Base-by-base conservation (phyloP, 2,888 invertebrate genomes). In the Drosophila macrothrix region DNA sequence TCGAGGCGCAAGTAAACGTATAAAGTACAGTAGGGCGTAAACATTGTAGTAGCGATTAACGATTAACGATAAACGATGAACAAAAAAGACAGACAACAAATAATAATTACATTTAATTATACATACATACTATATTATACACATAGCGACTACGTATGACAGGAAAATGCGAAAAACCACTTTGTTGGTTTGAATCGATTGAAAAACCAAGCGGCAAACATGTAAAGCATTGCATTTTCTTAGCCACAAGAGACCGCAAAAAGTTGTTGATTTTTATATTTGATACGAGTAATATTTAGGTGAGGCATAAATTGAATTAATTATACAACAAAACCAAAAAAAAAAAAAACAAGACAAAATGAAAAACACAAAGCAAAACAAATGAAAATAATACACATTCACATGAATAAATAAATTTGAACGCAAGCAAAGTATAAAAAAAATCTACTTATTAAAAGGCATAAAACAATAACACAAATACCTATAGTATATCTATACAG, bases 241-340 rank as follows among this genome's bases (percentile, higher is more conserved):
- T 74, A 80, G 88, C 88, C 88, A 90, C 74, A 82, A 65, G 88
- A 80, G 86, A 83, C 82, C 87, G 87, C 90, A 74, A 88, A 91
- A 90, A 83, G 92, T 93, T 93, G 93, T 93, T 93, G 92, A 93
- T 93, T 93, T 93, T 93, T 93, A 93, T 93, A 93, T 93, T 93
- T 93, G 93, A 93, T 93, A 93, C 93, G 93, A 93, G 90, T 92
- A 90, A 91, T 88, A 88, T 91, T 91, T 91, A 88, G 91, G 90
- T 79, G 90, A 91, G 83, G 86, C 77, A 82, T 91, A 82, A 88
- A 91, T 88, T 88, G 84, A 88, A 88, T 88, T 88, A 88, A 90
- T 90, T 88, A 91, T 90, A 91, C 90, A 91, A 88, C 61, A 73
- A 88, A 83, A 55, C 60, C 50, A 65, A 54, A 52, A 56, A 2